Evolutionary conservation across 2,113 vertebrate genomes (phyloP), one percentile per base, ranked within the genome.

Genomic region (Cinclus cinclus): DNA sequence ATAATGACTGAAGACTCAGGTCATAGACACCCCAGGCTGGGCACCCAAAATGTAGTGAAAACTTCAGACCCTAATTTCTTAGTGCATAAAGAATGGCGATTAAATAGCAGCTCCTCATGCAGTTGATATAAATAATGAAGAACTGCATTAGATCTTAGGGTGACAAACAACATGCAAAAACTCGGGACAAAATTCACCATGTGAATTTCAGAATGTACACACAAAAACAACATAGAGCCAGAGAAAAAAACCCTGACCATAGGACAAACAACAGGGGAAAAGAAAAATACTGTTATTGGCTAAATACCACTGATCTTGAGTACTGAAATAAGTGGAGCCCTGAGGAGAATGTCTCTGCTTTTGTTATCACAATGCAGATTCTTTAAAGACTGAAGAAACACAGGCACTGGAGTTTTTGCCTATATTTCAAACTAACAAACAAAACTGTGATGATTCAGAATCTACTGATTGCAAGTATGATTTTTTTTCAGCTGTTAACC

Each of bases 401-500:
- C 22, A 92, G 10, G 35, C 41, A 39, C 11, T 83, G 82, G 46
- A 87, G 44, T 41, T 80, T 83, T 91, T 80, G 23, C 10, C 27
- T 56, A 7, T 65, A 30, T 44, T 87, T 83, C 2, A 14, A 65
- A 77, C 10, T 91, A 71, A 55, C 7, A 65, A 84, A 86, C n/a
- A 87, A 75, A 47, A 21, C 16, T 3, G 13, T 55, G 35, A 47
- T 74, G n/a, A 90, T 81, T 90, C 64, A 55, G 50, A 71, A 41
- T 83, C 37, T 70, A 35, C 44, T 83, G 60, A 83, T 83, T 74
- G 52, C 30, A 86, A 81, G 30, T 21, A 60, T 52, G 25, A 6
- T 31, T 59, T 87, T 90, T 90, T 86, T 90, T 31, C 77, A 91
- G 86, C 73, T 95, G 88, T 88, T 96, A 94, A 92, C 69, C 60